phyloP scores from a whole-genome alignment of 1,140 invertebrate species.

The Neotoxoptera formosana region DNA sequence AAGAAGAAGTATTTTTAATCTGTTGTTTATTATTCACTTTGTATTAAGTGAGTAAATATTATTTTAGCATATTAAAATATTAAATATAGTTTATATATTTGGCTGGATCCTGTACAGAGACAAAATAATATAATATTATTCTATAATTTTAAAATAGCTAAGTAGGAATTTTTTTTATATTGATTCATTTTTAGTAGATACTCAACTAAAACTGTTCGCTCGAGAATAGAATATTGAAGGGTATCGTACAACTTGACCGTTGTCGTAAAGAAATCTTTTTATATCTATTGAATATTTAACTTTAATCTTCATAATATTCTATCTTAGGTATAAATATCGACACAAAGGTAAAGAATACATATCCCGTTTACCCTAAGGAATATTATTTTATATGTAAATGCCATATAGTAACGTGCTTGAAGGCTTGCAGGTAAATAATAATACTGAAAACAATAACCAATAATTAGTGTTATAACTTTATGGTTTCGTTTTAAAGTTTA shows the following conservation, averaged over 20 bases:
- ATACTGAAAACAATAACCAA: not conserved
- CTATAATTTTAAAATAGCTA: not conserved
- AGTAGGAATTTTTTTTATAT: not conserved
- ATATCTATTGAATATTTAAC: not conserved
- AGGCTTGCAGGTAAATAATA: not conserved
- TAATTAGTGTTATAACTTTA: too few species aligned
- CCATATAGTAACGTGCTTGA: not conserved
- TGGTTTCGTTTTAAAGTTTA: not conserved
- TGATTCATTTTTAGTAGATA: not conserved
- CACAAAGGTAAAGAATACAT: not conserved
- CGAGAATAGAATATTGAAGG: not conserved
- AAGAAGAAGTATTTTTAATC: not conserved
- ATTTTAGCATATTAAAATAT: not conserved
- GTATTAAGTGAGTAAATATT: not conserved
- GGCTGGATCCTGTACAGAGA: not conserved
- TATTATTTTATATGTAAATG: not conserved
- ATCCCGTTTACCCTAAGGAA: not conserved
- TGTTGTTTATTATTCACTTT: not conserved
- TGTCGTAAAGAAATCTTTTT: not conserved
- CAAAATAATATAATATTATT: not conserved
- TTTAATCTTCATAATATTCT: not conserved
- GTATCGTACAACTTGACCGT: not conserved
- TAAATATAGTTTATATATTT: not conserved
- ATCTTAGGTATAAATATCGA: not conserved
- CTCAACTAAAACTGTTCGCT: not conserved